Percentiles rank a stretch among this genome's conserved stretches.
Evolutionary conservation across 2,113 vertebrate species (phyloP).

Genomic region (Hydrolagus affinis): DNA sequence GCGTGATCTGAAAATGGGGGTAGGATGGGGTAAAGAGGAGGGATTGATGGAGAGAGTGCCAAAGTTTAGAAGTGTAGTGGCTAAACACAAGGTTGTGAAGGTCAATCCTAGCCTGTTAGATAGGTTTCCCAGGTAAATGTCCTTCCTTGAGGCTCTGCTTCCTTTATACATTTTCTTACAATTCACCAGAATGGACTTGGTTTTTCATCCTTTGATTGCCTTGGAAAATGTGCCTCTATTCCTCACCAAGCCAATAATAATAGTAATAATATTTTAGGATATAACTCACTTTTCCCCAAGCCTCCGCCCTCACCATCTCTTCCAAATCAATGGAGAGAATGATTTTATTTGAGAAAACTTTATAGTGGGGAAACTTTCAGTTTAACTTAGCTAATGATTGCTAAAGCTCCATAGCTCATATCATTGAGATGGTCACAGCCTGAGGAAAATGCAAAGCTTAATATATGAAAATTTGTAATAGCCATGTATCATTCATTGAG

Average conservation of each 20-base stretch:
- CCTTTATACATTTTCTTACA: neutral
- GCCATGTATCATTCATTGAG: slow-evolving; percentile 13
- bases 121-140: neutral
- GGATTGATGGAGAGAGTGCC: too few species aligned
- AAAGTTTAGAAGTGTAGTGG: too few species aligned
- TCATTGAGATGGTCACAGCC: neutral
- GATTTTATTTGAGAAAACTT: neutral
- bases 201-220: neutral
- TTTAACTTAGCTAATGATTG: neutral
- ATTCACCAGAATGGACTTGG: neutral
- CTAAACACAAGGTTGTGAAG: too few species aligned
- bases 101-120: too few species aligned
- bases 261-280: too few species aligned
- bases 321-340: too few species aligned
- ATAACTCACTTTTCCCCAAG: too few species aligned
- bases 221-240: too few species aligned
- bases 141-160: neutral
- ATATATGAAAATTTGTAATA: neutral
- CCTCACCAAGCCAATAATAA: too few species aligned
- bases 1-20: too few species aligned
- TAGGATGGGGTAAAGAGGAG: too few species aligned
- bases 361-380: neutral
- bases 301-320: too few species aligned
- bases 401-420: neutral
- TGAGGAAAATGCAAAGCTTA: slow-evolving; percentile 16